phyloP scores from a whole-genome alignment of 2,113 vertebrate genomes.

The Triplophysa dalaica region DNA sequence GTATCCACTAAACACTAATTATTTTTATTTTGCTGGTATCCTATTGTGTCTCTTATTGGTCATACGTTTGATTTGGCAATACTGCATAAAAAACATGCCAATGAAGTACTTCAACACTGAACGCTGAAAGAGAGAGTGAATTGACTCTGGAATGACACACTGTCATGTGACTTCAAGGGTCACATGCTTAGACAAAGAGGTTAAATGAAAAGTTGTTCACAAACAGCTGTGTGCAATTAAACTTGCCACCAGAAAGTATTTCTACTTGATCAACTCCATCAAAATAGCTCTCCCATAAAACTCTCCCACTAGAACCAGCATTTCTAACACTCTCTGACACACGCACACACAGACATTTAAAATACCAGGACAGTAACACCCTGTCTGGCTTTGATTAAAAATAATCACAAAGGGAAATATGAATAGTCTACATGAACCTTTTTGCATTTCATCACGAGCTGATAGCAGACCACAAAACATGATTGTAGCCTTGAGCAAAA shows the following conservation, averaged over 20 bases:
- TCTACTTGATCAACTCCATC: constrained; percentile 35
- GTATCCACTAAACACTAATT: too few relatives aligned
- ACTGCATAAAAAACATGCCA: too few relatives aligned
- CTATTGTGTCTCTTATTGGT: too few relatives aligned
- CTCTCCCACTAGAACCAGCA: not conserved
- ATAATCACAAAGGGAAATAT: constrained; percentile 6
- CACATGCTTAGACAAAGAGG: constrained; percentile 13
- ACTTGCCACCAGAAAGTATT: constrained; percentile 37
- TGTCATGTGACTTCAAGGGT: constrained; percentile 11
- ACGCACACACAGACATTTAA: not conserved
- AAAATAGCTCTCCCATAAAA: constrained; percentile 52
- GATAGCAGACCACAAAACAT: constrained; percentile 22
- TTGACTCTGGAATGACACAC: constrained; percentile 14
- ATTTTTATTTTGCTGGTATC: too few relatives aligned
- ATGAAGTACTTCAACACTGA: too few relatives aligned
- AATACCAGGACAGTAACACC: not conserved
- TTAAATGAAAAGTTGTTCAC: constrained; percentile 31
- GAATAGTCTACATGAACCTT: constrained; percentile 1
- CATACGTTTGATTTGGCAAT: too few relatives aligned
- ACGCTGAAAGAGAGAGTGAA: not conserved
- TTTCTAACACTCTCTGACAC: not conserved
- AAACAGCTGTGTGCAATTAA: constrained; percentile 43
- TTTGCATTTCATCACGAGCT: constrained; percentile 19
- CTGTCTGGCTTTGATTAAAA: not conserved
- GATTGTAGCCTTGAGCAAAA: constrained; percentile 26